Conservation (phyloP, 1,140 invertebrate species). For the Brachystomella parvula region DNA sequence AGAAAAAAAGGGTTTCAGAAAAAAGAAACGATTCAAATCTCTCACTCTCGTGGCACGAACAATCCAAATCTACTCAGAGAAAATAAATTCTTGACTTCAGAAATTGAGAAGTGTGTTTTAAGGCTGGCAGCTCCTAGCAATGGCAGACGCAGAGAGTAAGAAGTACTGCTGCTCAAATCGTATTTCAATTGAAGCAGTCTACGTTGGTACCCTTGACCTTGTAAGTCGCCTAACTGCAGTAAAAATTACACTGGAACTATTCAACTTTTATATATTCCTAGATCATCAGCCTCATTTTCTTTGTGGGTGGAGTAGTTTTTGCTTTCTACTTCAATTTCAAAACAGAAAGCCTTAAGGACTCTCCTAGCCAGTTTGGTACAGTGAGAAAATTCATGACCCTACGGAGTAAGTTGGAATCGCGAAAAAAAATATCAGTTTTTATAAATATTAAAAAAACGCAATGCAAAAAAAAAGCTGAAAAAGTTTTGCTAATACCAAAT, state of each 20-base stretch:
- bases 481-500: no score
- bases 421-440: no score
- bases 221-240: background rate
- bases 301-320: background rate
- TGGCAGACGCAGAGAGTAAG: constrained; percentile 1
- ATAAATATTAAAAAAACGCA: no score
- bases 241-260: background rate
- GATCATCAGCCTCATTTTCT: background rate
- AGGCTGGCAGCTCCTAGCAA: no score
- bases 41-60: no score
- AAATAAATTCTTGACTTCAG: no score
- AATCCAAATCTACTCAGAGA: background rate
- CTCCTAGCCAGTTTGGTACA: background rate
- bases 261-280: background rate
- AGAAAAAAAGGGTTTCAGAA: no score
- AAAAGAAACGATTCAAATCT: no score
- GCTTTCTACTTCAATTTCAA: background rate
- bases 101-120: no score
- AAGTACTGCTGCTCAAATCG: constrained; percentile 9
- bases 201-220: background rate
- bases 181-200: background rate
- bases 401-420: background rate
- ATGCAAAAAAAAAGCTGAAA: no score
- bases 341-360: background rate
- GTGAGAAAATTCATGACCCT: background rate